Base-by-base conservation (phyloP, 2,888 invertebrate species). In the Unio delphinus region DNA sequence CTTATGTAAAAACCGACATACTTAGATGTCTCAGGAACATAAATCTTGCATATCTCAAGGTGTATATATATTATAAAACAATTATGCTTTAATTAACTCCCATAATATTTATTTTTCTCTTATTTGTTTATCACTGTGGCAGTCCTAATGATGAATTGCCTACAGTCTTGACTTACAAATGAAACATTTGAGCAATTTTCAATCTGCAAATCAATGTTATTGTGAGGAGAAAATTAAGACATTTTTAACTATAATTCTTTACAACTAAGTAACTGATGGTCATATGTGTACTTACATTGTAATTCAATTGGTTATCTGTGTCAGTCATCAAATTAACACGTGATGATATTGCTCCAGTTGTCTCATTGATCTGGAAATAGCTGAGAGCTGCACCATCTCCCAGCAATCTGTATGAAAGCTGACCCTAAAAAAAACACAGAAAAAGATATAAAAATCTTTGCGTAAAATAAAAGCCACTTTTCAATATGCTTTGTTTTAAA, bases 281-380 rank as follows among this genome's bases (percentile, higher is more conserved):
- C 55, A 56, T 56, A n/a, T n/a, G 11, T 61, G 26, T 26, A 78
- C 83, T 73, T 72, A 85, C 85, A 17, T 61, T 70, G 67, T 83
- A 85, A 28, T 60, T 63, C 17, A 75, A 73, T 45, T 45, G 45
- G 45, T 45, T 45, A 11, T 61, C 63, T 55, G 58, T 70, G 69
- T 80, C 82, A 6, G 69, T 74, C 23, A 34, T 70, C 34, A 85
- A 73, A 66, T 76, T 70, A 15, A 70, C 68, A 23, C 75, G 74
- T 7, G 80, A 65, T 20, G 59, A 69, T 18, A 86, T 71, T 34
- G 65, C 64, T 18, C 86, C 86, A 63, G 66, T 69, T 4, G 65
- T 54, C 8, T 28, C 28, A 62, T 75, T 57, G 23, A 82, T 72
- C 17, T 64, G 55, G 61, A 82, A 80, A 67, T 72, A 78, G 18